Evolutionary conservation across 2,113 vertebrate genomes (phyloP).

Genomic region (Leptocoma aspasia): DNA sequence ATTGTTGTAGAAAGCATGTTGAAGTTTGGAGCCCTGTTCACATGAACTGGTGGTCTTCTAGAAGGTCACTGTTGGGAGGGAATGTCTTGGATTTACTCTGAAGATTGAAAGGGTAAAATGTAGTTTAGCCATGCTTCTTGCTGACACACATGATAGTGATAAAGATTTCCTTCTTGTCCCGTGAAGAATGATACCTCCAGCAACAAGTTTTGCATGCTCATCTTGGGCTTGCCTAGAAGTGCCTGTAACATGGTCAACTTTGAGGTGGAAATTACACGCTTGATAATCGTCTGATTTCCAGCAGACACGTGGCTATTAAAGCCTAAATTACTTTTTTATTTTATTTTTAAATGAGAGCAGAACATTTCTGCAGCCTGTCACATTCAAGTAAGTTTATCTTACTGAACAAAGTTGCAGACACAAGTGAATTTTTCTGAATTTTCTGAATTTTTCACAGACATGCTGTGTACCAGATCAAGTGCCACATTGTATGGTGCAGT

Average conservation of each 20-base stretch:
- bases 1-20: neutral
- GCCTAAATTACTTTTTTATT: neutral
- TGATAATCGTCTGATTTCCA: neutral
- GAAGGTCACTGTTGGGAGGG: neutral
- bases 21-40: neutral
- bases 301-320: neutral
- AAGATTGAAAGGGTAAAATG: neutral
- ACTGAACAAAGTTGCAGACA: neutral
- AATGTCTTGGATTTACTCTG: neutral
- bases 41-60: neutral
- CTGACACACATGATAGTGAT: neutral
- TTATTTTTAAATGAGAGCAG: neutral
- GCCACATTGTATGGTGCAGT: neutral
- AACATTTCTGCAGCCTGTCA: neutral
- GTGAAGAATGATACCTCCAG: neutral
- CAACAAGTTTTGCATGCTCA: neutral
- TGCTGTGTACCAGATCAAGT: accelerated
- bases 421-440: neutral
- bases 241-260: neutral
- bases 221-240: neutral
- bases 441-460: too few species aligned
- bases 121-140: neutral
- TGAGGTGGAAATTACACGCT: neutral
- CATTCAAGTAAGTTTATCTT: neutral
- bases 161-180: neutral